These are phyloP conservation scores for Pogonus chalceus DNA, from an alignment of 1,140 invertebrate species.

Conservation along the genomic window DNA sequence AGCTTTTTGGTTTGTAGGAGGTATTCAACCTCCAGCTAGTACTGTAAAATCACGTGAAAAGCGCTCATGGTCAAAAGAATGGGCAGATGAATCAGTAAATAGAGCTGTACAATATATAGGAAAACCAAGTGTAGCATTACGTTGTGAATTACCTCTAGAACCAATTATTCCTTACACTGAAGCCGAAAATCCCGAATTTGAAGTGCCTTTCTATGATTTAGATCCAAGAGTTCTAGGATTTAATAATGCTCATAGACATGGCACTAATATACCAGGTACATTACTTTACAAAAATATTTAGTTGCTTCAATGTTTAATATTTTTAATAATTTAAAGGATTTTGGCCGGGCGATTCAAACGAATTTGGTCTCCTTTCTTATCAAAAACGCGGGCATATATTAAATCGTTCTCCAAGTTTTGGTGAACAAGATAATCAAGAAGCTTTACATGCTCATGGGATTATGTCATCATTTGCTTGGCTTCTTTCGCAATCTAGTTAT, in stretches of 20 bases:
- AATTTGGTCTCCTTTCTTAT: constrained; percentile 67
- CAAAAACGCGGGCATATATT: constrained; percentile 50
- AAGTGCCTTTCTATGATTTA: constrained; percentile 44
- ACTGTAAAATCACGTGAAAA: constrained; percentile 34
- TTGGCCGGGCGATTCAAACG: constrained; percentile 65
- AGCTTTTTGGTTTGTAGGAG: constrained; percentile 69
- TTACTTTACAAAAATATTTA: not conserved
- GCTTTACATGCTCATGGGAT: constrained; percentile 61
- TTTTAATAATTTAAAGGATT: constrained; percentile 45
- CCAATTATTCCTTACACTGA: constrained; percentile 48
- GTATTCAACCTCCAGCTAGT: constrained; percentile 45
- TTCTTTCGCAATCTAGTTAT: constrained; percentile 69
- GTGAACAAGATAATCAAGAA: constrained; percentile 45
- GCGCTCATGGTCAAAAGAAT: constrained; percentile 32
- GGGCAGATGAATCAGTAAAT: constrained; percentile 45
- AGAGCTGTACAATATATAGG: constrained; percentile 55
- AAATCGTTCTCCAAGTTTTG: constrained; percentile 33
- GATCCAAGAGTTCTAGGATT: constrained; percentile 49
- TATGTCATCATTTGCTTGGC: constrained; percentile 66
- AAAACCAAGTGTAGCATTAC: constrained; percentile 51
- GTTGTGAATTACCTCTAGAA: constrained; percentile 50
- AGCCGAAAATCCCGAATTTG: constrained; percentile 41
- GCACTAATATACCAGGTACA: constrained; percentile 62
- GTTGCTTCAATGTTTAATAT: constrained; percentile 9
- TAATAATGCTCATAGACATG: constrained; percentile 41